phyloP scores from a whole-genome alignment of 2,113 vertebrate species.

The Cercopithecus mona region DNA sequence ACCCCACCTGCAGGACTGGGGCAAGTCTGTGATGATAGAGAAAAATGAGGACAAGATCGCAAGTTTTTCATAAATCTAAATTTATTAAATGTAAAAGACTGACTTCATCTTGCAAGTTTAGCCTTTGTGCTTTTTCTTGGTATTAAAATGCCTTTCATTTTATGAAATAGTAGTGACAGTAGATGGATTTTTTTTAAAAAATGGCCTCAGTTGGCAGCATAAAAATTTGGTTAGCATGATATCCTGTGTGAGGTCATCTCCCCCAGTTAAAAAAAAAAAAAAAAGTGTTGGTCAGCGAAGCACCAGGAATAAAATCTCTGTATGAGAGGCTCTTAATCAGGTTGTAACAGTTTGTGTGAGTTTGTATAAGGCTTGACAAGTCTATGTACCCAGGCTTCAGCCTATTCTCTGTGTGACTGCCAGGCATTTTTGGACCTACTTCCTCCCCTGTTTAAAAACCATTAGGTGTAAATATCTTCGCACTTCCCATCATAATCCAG shows the following conservation, averaged over 20 bases:
- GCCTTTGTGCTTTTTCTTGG: neutral
- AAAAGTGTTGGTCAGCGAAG: neutral
- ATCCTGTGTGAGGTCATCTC: neutral
- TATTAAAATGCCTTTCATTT: conserved; percentile 31
- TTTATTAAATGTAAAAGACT: conserved; percentile 43
- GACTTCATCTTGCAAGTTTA: neutral
- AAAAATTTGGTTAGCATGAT: neutral
- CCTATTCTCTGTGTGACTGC: neutral
- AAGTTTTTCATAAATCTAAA: conserved; percentile 48
- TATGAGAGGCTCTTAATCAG: neutral
- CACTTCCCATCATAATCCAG: neutral
- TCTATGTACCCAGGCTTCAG: neutral
- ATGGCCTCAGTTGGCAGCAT: neutral
- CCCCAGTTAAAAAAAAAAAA: neutral
- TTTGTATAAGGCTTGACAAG: neutral
- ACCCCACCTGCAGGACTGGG: neutral
- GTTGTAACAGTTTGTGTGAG: neutral
- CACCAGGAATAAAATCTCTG: neutral
- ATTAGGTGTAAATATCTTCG: neutral
- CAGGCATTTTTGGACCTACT: neutral
- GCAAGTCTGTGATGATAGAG: neutral
- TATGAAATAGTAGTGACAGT: neutral
- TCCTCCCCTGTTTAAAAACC: neutral
- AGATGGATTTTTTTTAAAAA: neutral
- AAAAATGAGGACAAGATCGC: conserved; percentile 44